Evolutionary conservation across 2,113 vertebrate genomes (phyloP).

Genomic region (Corvus hawaiiensis): DNA sequence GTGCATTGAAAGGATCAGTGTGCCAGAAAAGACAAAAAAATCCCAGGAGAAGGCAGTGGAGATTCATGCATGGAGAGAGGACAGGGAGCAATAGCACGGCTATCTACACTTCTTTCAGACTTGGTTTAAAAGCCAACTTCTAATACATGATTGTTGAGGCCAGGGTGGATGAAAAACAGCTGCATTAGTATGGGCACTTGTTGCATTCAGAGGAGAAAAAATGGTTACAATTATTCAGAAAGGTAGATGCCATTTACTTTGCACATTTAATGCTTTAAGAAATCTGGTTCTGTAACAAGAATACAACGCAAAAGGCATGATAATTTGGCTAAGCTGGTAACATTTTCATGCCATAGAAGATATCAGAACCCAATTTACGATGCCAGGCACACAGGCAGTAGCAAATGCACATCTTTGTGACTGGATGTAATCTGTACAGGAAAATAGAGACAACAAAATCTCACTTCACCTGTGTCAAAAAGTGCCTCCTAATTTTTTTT

Average conservation of each 20-base stretch:
- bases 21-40: background rate
- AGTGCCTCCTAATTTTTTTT: background rate
- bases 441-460: background rate
- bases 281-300: background rate
- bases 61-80: background rate
- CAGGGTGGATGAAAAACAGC: background rate
- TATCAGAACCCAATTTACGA: background rate
- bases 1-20: background rate
- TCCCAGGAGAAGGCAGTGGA: background rate
- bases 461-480: background rate
- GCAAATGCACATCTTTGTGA: background rate
- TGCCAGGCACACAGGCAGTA: background rate
- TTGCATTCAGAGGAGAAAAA: background rate
- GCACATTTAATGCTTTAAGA: background rate
- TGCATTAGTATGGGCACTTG: background rate
- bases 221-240: background rate
- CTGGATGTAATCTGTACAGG: background rate
- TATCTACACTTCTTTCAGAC: background rate
- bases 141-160: background rate
- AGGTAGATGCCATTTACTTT: background rate
- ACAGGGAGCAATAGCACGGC: background rate
- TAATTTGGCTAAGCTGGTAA: background rate
- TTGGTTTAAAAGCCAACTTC: background rate
- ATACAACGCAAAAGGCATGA: background rate
- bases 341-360: background rate